Base-by-base conservation (phyloP, 2,888 invertebrate species). In the Lordiphosa fenestrarum region DNA sequence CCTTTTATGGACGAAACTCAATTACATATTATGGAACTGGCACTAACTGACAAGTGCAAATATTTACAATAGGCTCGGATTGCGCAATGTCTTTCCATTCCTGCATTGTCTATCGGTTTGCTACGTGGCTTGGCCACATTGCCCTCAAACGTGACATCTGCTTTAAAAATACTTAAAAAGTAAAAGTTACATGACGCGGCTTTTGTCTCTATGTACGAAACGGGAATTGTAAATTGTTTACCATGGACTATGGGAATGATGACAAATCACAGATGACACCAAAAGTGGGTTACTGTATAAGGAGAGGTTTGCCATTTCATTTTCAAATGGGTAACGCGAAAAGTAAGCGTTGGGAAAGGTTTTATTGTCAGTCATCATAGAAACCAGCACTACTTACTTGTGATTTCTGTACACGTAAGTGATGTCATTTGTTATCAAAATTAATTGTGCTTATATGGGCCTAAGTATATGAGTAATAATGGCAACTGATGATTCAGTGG, bases 131-230 rank as follows among this genome's bases (percentile, higher is more conserved):
- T 42, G 52, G 38, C 50, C 21, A 30, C 47, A 57, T 60, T 65
- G 50, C 40, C 50, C 21, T 61, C 37, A 19, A 36, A 42, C 46
- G 46, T 47, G 47, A 44, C 49, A 66, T 56, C 56, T 38, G 44
- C 25, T 76, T 81, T 39, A 21, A 40, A 23, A 15, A 15, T 23
- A 37, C 71, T 52, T 53, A 57, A 68, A 81, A 77, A 84, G 76
- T 77, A 77, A 77, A 77, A 84, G 84, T 77, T 81, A 84, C 63
- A 84, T 84, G 82, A 84, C 77, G 48, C 56, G 56, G 53, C 51
- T 66, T 48, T 48, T 48, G 12, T 74, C 59, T 61, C 37, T 48
- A 52, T 62, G 25, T 52, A 61, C 48, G 41, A 42, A 41, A 13
- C 19, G 55, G 51, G 47, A 61, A 71, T 63, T 48, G 51, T 47